A percentile compares a stretch with the other conserved stretches of the same genome.
phyloP scores from a whole-genome alignment of 1,140 invertebrate species.

The Sinonovacula constricta region DNA sequence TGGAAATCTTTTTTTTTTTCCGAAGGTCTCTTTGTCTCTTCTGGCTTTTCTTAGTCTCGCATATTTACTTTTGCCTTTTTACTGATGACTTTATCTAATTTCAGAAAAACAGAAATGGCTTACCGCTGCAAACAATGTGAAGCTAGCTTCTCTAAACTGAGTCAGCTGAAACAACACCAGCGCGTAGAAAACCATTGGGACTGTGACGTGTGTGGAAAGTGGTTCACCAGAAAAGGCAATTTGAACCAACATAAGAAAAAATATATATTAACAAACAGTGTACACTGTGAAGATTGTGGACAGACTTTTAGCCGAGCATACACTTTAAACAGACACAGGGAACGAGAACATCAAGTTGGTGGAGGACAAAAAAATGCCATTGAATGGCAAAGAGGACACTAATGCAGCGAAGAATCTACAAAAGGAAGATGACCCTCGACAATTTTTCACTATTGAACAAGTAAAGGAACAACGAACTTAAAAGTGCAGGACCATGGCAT shows the following conservation, averaged over 20 bases:
- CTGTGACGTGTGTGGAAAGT: slow-evolving; percentile 15
- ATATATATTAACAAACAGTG: not conserved
- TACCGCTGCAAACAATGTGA: slow-evolving; percentile 24
- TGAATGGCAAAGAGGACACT: not conserved
- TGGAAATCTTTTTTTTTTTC: not conserved
- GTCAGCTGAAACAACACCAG: slow-evolving; percentile 16
- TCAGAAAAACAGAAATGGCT: not conserved
- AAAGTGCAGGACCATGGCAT: slow-evolving; percentile 16
- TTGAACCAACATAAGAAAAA: slow-evolving; percentile 14
- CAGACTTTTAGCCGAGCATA: not conserved
- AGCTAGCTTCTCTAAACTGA: slow-evolving; percentile 13
- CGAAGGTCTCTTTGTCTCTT: not conserved
- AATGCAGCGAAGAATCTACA: not conserved
- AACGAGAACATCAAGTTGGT: not conserved
- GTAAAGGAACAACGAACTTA: not conserved
- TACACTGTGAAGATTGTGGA: slow-evolving; percentile 10
- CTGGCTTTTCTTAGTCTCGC: not conserved
- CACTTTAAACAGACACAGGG: not conserved
- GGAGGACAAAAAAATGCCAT: not conserved
- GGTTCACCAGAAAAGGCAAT: slow-evolving; percentile 14
- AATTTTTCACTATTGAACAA: too few species aligned
- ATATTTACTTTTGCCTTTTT: not conserved
- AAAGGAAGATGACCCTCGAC: too few species aligned
- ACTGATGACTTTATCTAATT: not conserved
- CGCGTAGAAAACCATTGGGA: slow-evolving; percentile 20